Evolutionary conservation across 2,797 vertebrate species (phyloP).

Genomic region (Tiaroga cobitis): DNA sequence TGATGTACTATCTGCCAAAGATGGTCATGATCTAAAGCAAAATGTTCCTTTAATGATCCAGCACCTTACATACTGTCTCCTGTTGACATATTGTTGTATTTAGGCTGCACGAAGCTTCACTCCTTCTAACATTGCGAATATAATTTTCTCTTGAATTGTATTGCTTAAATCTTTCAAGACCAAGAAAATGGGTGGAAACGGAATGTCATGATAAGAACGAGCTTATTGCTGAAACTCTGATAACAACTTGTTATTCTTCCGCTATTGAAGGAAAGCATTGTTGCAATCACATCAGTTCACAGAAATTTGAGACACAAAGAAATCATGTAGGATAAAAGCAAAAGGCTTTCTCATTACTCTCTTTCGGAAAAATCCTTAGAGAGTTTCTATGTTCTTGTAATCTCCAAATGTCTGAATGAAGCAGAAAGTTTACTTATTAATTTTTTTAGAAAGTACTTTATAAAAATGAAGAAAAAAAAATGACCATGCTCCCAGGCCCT

Average conservation of each 20-base stretch:
- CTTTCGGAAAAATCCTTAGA: constrained; percentile 50
- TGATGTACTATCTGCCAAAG: constrained; percentile 31
- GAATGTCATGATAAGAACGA: constrained; percentile 47
- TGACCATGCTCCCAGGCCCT: background rate
- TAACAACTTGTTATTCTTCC: constrained; percentile 55
- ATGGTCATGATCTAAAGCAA: constrained; percentile 28
- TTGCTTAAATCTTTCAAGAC: constrained; percentile 39
- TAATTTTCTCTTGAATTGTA: constrained; percentile 8
- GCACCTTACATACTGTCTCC: constrained; percentile 20
- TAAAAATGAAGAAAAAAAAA: background rate
- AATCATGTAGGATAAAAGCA: constrained; percentile 52
- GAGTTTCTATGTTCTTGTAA: constrained; percentile 36
- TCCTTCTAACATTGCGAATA: constrained; percentile 5
- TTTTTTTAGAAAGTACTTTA: constrained; percentile 6
- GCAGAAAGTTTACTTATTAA: constrained; percentile 44
- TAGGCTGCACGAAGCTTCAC: constrained; percentile 1
- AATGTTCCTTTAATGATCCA: constrained; percentile 38
- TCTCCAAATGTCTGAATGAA: constrained; percentile 28
- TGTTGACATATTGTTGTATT: constrained; percentile 23
- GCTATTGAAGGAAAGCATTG: constrained; percentile 33
- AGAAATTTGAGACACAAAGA: constrained; percentile 48
- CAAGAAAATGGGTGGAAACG: constrained; percentile 2
- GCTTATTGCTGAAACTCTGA: constrained; percentile 50
- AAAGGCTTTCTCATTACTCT: constrained; percentile 47
- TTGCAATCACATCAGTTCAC: constrained; percentile 17